Evolutionary conservation across 2,888 invertebrate genomes (phyloP).

Genomic region (Prosopocoilus inquinatus): DNA sequence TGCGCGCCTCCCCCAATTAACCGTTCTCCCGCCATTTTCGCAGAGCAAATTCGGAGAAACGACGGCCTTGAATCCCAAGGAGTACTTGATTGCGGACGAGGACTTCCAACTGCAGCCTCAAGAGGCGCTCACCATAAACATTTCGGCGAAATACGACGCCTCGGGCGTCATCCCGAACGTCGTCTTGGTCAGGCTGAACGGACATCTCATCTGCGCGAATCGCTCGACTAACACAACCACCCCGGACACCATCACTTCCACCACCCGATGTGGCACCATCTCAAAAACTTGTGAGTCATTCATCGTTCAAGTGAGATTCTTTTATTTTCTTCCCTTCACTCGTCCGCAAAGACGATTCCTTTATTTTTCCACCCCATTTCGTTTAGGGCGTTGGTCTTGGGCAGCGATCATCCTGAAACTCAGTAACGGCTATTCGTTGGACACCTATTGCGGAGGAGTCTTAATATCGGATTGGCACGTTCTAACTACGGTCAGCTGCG

Average conservation of each 20-base stretch:
- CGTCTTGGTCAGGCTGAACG: conserved; percentile 55
- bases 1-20: too few relatives aligned
- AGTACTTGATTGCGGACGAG: conserved; percentile 57
- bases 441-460: conserved; percentile 38
- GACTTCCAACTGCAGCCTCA: conserved; percentile 49
- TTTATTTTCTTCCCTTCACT: too few relatives aligned
- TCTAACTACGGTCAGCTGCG: conserved; percentile 46
- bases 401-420: too few relatives aligned
- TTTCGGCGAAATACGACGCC: conserved; percentile 60
- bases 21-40: too few relatives aligned
- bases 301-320: too few relatives aligned
- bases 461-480: conserved; percentile 40
- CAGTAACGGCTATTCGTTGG: too few relatives aligned
- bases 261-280: too few relatives aligned
- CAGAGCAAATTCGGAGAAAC: conserved; percentile 61
- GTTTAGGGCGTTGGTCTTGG: too few relatives aligned
- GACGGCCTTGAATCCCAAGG: conserved; percentile 55
- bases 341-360: too few relatives aligned
- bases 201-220: conserved; percentile 53
- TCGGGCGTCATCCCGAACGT: conserved; percentile 53
- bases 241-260: not conserved
- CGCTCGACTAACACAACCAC: conserved; percentile 31
- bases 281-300: too few relatives aligned
- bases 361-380: too few relatives aligned
- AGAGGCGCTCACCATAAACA: conserved; percentile 46